phyloP scores from a whole-genome alignment of 2,888 invertebrate genomes.

The Carpatolechia fugitivella region DNA sequence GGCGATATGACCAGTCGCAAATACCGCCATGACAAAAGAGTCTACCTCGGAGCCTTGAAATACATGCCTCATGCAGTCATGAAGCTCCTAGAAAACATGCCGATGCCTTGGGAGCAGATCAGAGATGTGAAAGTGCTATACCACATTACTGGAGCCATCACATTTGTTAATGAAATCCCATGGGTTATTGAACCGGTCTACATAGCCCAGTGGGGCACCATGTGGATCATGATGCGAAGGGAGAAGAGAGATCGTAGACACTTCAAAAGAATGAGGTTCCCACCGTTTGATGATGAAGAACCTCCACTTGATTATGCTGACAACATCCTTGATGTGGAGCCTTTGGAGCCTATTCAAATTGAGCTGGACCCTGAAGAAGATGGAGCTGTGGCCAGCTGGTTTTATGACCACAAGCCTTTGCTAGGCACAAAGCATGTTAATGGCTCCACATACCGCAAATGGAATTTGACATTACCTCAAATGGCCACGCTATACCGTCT shows the following conservation, averaged over 20 bases:
- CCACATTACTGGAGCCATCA: constrained; percentile 99
- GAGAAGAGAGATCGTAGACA: constrained; percentile 99
- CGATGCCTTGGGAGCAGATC: constrained; percentile 99
- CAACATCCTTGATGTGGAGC: constrained; percentile 99
- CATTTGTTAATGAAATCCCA: constrained; percentile 99
- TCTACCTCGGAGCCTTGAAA: constrained; percentile 98
- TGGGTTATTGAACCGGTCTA: constrained; percentile 99
- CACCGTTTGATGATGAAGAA: constrained; percentile 99
- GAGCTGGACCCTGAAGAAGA: constrained; percentile 98
- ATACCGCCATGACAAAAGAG: constrained; percentile 98
- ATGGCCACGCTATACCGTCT: constrained; percentile 98
- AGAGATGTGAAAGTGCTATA: constrained; percentile 98
- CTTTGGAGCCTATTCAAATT: constrained; percentile 98
- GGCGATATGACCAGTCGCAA: constrained; percentile 99
- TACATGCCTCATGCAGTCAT: constrained; percentile 99
- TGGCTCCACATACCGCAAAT: constrained; percentile 97
- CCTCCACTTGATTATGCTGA: constrained; percentile 99
- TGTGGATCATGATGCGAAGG: constrained; percentile 99
- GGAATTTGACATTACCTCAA: constrained; percentile 97
- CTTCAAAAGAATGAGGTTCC: constrained; percentile 99
- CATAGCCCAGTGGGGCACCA: constrained; percentile 99
- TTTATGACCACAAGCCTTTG: constrained; percentile 98
- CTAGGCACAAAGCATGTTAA: constrained; percentile 96
- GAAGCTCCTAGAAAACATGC: constrained; percentile 99
- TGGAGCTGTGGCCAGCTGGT: constrained; percentile 94